Base-by-base conservation (phyloP, 2,888 invertebrate species). In the Agrotis clavis region DNA sequence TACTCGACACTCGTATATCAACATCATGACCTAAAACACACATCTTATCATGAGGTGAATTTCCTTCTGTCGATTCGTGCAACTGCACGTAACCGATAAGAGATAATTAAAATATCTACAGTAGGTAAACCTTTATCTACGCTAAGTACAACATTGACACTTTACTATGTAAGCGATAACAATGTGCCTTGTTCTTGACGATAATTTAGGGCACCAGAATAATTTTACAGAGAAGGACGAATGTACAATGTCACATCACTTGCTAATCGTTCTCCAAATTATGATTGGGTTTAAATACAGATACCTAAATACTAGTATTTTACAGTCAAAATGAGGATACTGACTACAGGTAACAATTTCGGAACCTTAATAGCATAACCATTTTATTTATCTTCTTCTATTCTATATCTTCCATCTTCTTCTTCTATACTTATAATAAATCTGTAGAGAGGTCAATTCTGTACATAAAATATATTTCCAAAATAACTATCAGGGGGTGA, bases 61-160 rank as follows among this genome's bases (percentile, higher is more conserved):
- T 54, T 47, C 47, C 71, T 64, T 68, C 41, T 45, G 21, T 18
- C 16, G 47, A 68, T 78, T 69, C 19, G 21, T 57, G 11, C n/a
- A 64, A 59, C 19, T 47, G 41, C 18, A 54, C 45, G 60, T 11
- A 47, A 18, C 21, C 30, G 47, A 47, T 47, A 47, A 47, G 14
- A 5, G 16, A 16, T 16, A 47, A 4, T 1, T 45, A 45, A 14
- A 30, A 6, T 35, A 35, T 47, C 14, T 47, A 47, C 47, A 0
- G 47, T 47, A 50, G 45, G 65, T 63, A n/a, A n/a, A 11, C n/a
- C 18, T 30, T 77, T 80, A 80, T 80, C 80, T 80, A 82, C 78
- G 79, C 53, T 61, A 57, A 60, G 25, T 48, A n/a, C 47, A 71
- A 57, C 67, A 54, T 66, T 68, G 4, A 50, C 66, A 60, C 56